These are phyloP conservation scores for Gymnocheta viridis DNA, from an alignment of 2,888 invertebrate species.

Conservation along the genomic window DNA sequence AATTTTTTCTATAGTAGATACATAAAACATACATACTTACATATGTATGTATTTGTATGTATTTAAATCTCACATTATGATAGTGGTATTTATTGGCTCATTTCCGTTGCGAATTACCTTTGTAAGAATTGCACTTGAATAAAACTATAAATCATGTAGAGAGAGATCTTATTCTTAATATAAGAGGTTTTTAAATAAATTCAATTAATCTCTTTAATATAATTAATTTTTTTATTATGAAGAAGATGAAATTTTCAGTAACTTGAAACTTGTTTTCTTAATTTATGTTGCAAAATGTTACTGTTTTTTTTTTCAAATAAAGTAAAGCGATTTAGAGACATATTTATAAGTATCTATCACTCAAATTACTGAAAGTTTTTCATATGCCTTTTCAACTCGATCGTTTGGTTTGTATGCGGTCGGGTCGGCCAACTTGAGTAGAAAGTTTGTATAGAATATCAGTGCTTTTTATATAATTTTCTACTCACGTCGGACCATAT, in stretches of 20 bases:
- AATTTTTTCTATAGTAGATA: neutral
- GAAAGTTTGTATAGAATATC: too few species aligned
- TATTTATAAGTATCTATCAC: too few species aligned
- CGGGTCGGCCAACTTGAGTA: too few species aligned
- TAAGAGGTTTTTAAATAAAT: neutral
- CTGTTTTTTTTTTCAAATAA: too few species aligned
- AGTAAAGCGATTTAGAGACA: too few species aligned
- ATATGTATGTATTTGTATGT: neutral
- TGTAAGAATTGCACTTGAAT: neutral
- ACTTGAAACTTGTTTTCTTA: too few species aligned
- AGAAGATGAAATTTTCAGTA: neutral
- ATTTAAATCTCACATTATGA: neutral
- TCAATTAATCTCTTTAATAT: conserved; percentile 8
- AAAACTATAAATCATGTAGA: conserved; percentile 2
- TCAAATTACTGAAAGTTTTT: too few species aligned
- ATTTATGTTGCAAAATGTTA: too few species aligned
- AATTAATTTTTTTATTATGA: neutral
- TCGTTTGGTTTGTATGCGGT: too few species aligned
- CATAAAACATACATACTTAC: neutral
- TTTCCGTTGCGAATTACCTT: conserved; percentile 38
- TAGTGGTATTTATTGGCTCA: conserved; percentile 9
- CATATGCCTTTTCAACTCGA: too few species aligned
- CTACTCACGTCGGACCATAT: too few species aligned
- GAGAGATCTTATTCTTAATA: neutral
- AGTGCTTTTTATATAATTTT: too few species aligned